Evolutionary conservation across 2,113 vertebrate genomes (phyloP), one percentile per base, ranked within the genome.

Genomic region (Dicrurus megarhynchus): DNA sequence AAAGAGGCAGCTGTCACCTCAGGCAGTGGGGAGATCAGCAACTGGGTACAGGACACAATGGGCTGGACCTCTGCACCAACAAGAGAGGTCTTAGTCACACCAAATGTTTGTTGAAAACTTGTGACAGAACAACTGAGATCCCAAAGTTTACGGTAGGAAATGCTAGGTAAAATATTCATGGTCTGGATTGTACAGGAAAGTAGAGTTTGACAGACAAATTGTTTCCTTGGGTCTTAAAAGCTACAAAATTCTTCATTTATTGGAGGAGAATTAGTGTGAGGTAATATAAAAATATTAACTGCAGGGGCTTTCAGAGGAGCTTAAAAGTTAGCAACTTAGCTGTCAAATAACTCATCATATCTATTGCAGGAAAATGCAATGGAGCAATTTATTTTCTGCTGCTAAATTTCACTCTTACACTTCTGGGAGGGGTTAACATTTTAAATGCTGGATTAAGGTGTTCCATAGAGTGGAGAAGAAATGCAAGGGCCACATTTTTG

Each of bases 221-320:
- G 47, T 77, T 95, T 94, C 79, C 35, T 75, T 90, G 63, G 59
- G 52, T 80, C 71, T 88, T 86, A 78, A 95, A 89, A 93, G 63
- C 55, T 88, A 30, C 4, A 9, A 63, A 90, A 23, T 32, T 93
- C 39, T 90, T 90, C 33, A 46, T 37, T 87, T 90, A 27, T 15
- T 78, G 86, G 41, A n/a, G 33, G n/a, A 68, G 68, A 88, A 53
- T 78, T 78, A 84, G 50, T 16, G 42, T 92, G 76, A 76, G 77
- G 57, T 71, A 52, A 52, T 46, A 88, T 35, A 80, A 91, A 94
- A 65, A 90, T 37, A 19, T 37, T 41, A 82, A 55, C n/a, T 71
- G 52, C 18, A 33, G 80, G 27, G 52, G 18, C 60, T 90, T 84
- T 84, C 52, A 81, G 65, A 84, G 47, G 44, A 75, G 52, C 53